phyloP scores from a whole-genome alignment of 2,888 invertebrate genomes.

The Athrips mouffetella region DNA sequence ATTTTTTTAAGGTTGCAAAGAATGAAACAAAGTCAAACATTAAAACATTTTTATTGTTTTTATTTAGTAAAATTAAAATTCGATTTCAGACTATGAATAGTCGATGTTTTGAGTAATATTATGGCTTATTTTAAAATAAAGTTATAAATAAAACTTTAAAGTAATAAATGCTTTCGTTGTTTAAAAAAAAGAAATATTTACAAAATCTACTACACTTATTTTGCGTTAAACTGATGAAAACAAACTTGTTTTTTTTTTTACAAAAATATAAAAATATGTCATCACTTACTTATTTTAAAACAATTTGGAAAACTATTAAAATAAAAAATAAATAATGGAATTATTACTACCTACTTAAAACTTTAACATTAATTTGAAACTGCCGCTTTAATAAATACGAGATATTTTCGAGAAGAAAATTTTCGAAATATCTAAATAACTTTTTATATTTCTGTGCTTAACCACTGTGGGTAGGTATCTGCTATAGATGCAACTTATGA shows the following conservation, averaged over 20 bases:
- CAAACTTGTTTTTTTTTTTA: no score
- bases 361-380: neutral
- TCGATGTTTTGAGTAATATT: slow-evolving; percentile 16
- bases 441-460: no score
- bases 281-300: slow-evolving; percentile 1
- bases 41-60: slow-evolving; percentile 19
- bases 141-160: slow-evolving; percentile 10
- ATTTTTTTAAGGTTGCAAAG: no score
- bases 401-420: no score
- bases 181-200: slow-evolving; percentile 16
- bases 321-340: slow-evolving; percentile 7
- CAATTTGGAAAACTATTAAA: slow-evolving; percentile 11
- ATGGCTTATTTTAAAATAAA: slow-evolving; percentile 18
- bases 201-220: slow-evolving; percentile 6
- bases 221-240: no score
- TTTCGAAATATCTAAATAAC: no score
- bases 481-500: no score
- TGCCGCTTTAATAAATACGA: neutral
- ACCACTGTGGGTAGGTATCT: no score
- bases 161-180: slow-evolving; percentile 19
- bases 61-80: slow-evolving; percentile 12
- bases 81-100: slow-evolving; percentile 5
- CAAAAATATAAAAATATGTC: neutral
- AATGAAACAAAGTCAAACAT: slow-evolving; percentile 12
- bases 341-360: neutral